Base-by-base conservation (phyloP, 2,797 vertebrate species). In the Mormyrops attenuatus region DNA sequence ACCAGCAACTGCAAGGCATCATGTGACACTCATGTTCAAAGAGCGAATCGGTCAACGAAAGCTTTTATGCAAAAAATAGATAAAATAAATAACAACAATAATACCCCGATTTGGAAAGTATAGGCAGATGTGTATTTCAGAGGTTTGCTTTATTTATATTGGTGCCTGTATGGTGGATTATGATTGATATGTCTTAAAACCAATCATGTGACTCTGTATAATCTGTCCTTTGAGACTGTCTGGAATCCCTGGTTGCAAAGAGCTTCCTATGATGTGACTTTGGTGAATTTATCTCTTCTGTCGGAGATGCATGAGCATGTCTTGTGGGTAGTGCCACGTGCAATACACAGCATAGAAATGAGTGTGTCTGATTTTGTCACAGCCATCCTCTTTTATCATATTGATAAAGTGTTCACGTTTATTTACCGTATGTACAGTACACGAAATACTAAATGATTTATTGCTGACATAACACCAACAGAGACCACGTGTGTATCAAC, bases 1-100 rank as follows among this genome's bases (percentile, higher is more conserved):
- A 88, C 90, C 91, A 94, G 93, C 91, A 92, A 87, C 52, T 85
- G 90, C 88, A 84, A 90, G 87, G 87, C 90, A 57, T 90, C 92
- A 90, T 77, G 87, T 89, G 89, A 89, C 89, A 89, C 92, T 89
- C 88, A 90, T 90, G 91, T 92, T 90, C 89, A 90, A 91, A 91
- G 89, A 38, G 73, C 9, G 52, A 91, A 92, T 87, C 89, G 87
- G 60, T 92, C 92, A 90, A 91, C 91, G 88, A 91, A 90, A 87
- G 85, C 85, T 91, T 92, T 88, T 86, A 89, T 57, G 53, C 53
- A 90, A 73, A 84, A 86, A 80, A 87, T 17, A 44, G 50, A 89
- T 49, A 63, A 34, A 66, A 66, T 38, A 80, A 49, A 69, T 44
- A 20, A 13, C 53, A 87, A 7, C 17, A 44, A 22, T 20, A 87